Base-by-base conservation (phyloP, 1,140 invertebrate species). In the Eufriesea mexicana region DNA sequence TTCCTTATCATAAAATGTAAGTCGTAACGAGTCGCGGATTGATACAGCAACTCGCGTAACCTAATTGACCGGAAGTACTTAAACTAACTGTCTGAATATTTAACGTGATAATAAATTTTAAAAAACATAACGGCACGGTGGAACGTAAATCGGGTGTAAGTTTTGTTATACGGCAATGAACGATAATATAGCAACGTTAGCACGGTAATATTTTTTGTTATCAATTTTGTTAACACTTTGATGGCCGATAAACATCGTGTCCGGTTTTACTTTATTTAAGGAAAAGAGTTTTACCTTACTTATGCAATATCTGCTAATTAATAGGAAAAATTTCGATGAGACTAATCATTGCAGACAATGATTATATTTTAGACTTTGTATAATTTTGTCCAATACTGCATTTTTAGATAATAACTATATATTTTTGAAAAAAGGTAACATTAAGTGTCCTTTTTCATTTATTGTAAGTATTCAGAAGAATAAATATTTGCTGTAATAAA, bases 1-100 rank as follows among this genome's bases (percentile, higher is more conserved):
- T 70, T n/a, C 42, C 42, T 70, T 45, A 70, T 70, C 67, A 49
- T n/a, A 16, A 70, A 49, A 49, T 45, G 35, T 70, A 49, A 16
- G 14, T 25, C 45, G 67, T 49, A 70, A 49, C 14, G 14, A 49
- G 6, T 49, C 45, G n/a, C 28, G n/a, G 45, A 70, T 25, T 49
- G n/a, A 49, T 49, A 10, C n/a, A 9, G 45, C 8, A 28, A 70
- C 20, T 45, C 23, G n/a, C n/a, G 25, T 25, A 70, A 47, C 7
- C 45, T 68, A 49, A 49, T 70, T 49, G 42, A 70, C 45, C 16
- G 67, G 67, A 49, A 70, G n/a, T 45, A 9, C 7, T 70, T 28
- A 25, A 49, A 49, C 45, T n/a, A 18, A 45, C 23, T 25, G 9
- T 20, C 23, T 47, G 6, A 47, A 35, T 45, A 68, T 23, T 45